A percentile compares a stretch with the other conserved stretches of the same genome.
Conservation (phyloP, 2,797 vertebrate species). For the Rhinophrynus dorsalis region DNA sequence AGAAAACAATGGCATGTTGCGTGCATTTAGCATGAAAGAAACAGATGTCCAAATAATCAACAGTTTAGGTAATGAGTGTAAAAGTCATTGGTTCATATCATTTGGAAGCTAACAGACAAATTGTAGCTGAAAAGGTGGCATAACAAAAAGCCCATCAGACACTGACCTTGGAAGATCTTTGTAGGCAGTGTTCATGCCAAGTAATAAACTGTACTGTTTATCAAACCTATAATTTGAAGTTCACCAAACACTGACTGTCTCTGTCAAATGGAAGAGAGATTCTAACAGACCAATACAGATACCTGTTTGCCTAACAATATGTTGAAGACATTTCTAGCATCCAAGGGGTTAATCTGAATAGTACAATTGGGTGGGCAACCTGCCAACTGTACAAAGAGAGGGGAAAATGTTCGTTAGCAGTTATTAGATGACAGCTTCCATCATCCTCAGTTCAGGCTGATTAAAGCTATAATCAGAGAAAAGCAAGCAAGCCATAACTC, state of each 20-base stretch:
- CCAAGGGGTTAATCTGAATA: no score
- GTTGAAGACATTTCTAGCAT: no score
- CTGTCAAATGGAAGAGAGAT: not conserved
- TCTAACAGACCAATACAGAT: no score
- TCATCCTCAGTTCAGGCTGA: no score
- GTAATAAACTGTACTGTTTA: not conserved
- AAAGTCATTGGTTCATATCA: conserved; percentile 40
- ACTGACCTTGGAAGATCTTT: conserved; percentile 39
- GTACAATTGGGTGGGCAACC: no score
- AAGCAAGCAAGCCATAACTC: no score
- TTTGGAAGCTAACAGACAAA: conserved; percentile 38
- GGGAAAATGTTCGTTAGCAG: no score
- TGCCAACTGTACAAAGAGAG: no score
- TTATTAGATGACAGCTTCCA: no score
- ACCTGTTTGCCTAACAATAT: no score
- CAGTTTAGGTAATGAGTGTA: conserved; percentile 39
- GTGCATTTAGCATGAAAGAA: conserved; percentile 43
- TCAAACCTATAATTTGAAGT: not conserved
- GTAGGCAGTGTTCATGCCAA: conserved; percentile 15
- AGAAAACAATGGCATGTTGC: conserved; percentile 42
- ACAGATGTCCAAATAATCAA: conserved; percentile 45
- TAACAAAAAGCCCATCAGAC: conserved; percentile 2
- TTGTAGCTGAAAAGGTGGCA: conserved; percentile 32
- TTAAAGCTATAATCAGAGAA: no score
- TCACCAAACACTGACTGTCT: not conserved